A percentile compares a stretch with the other conserved stretches of the same genome.
Evolutionary conservation across 2,888 invertebrate species (phyloP).

Genomic region (Nemotelus nigrinus): DNA sequence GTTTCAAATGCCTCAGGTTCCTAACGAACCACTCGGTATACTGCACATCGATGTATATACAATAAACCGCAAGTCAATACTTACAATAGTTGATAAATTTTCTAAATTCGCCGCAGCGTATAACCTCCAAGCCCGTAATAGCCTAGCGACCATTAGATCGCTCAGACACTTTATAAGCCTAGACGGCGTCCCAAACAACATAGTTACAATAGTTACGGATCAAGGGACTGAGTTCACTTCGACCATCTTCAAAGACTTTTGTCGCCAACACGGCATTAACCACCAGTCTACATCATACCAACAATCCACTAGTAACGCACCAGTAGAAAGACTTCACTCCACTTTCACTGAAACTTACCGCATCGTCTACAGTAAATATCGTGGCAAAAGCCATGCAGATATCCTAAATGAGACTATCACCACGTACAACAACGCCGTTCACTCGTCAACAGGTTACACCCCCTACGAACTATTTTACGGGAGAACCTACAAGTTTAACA

Average conservation of each 20-base stretch:
- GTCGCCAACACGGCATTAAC: conserved; percentile 30
- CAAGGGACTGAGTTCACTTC: conserved; percentile 47
- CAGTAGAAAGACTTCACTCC: conserved; percentile 49
- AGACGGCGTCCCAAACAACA: conserved; percentile 21
- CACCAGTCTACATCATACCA: conserved; percentile 47
- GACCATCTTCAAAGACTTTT: conserved; percentile 49
- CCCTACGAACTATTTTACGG: conserved; percentile 44
- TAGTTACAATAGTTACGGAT: conserved; percentile 9
- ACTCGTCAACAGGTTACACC: conserved; percentile 45
- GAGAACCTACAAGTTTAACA: conserved; percentile 43
- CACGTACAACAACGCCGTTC: conserved; percentile 47
- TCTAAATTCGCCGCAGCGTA: conserved; percentile 41
- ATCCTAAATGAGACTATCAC: conserved; percentile 46
- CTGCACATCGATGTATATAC: conserved; percentile 42
- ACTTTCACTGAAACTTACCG: conserved; percentile 50
- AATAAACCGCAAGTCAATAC: conserved; percentile 30
- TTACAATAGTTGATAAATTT: conserved; percentile 32
- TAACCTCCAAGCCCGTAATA: conserved; percentile 15
- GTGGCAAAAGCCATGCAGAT: conserved; percentile 45
- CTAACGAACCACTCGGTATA: conserved; percentile 41
- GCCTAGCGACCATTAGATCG: conserved; percentile 19
- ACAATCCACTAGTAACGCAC: conserved; percentile 49
- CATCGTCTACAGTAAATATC: conserved; percentile 46
- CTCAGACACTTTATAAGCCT: conserved; percentile 31
- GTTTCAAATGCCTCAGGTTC: conserved; percentile 34